These are phyloP conservation scores for Anoplolepis gracilipes DNA, from an alignment of 1,140 invertebrate genomes.

Conservation along the genomic window DNA sequence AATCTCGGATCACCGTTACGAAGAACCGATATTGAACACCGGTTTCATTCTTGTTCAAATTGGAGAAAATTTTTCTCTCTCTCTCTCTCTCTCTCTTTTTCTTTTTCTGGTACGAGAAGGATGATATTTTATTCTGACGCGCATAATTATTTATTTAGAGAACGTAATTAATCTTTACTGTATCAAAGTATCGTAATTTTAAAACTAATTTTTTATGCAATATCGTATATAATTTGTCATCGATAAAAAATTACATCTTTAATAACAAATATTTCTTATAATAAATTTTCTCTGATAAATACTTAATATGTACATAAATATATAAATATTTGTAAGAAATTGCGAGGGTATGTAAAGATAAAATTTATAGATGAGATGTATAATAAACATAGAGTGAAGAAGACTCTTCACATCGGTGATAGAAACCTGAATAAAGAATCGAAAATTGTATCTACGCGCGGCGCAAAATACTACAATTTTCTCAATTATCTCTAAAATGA, in stretches of 20 bases:
- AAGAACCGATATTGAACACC: background rate
- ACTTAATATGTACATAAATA: too few species aligned
- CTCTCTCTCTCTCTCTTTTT: background rate
- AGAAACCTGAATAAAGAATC: background rate
- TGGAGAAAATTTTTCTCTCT: background rate
- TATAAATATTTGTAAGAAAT: background rate
- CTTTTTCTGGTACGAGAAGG: background rate
- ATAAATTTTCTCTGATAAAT: slow-evolving; percentile 40
- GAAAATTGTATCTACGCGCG: background rate
- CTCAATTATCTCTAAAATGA: background rate
- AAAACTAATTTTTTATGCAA: background rate
- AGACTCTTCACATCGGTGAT: background rate
- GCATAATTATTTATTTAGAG: slow-evolving; percentile 35
- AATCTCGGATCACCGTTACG: slow-evolving; percentile 12
- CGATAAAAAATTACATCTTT: background rate
- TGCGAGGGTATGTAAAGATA: background rate
- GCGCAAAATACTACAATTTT: background rate
- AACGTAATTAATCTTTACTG: background rate
- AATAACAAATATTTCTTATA: too few species aligned
- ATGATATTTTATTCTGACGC: background rate
- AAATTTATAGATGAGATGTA: background rate
- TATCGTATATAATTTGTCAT: background rate
- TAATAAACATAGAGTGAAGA: background rate
- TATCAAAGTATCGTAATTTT: slow-evolving; percentile 1
- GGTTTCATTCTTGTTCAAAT: slow-evolving; percentile 12